Evolutionary conservation across 2,113 vertebrate genomes (phyloP).

Genomic region (Pithys albifrons): DNA sequence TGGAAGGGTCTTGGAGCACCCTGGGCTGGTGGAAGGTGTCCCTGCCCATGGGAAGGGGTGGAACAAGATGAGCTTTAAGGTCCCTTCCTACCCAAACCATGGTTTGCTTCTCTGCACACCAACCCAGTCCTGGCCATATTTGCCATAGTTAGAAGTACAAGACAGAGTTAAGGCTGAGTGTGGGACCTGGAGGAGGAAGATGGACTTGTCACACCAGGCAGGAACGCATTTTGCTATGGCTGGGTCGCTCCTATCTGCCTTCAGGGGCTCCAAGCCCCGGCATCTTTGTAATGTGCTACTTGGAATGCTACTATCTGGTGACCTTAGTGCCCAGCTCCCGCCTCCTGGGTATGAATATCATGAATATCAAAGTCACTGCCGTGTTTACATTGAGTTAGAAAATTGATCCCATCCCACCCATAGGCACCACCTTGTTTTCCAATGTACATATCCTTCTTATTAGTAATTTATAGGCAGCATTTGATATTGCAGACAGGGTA

Average conservation of each 20-base stretch:
- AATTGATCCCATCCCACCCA: not conserved
- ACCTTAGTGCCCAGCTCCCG: not conserved
- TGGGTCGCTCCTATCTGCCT: not conserved
- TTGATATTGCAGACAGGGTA: not conserved
- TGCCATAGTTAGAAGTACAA: not conserved
- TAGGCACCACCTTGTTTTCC: not conserved
- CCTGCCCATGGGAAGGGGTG: not conserved
- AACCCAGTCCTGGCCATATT: not conserved
- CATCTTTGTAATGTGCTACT: not conserved
- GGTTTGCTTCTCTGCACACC: not conserved
- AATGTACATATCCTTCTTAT: not conserved
- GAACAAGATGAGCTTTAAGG: fast-evolving
- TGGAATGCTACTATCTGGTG: not conserved
- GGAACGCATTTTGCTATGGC: not conserved
- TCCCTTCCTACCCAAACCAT: too few species aligned
- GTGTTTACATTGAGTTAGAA: not conserved
- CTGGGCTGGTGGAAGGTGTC: not conserved
- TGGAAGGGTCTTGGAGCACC: not conserved
- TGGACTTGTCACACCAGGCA: not conserved
- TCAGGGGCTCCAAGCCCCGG: not conserved
- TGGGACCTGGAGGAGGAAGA: not conserved
- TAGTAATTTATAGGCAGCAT: not conserved
- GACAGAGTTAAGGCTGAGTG: not conserved
- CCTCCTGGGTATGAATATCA: constrained; percentile 23
- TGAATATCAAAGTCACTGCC: not conserved